phyloP scores from a whole-genome alignment of 2,113 vertebrate genomes.

The Vulpes lagopus region DNA sequence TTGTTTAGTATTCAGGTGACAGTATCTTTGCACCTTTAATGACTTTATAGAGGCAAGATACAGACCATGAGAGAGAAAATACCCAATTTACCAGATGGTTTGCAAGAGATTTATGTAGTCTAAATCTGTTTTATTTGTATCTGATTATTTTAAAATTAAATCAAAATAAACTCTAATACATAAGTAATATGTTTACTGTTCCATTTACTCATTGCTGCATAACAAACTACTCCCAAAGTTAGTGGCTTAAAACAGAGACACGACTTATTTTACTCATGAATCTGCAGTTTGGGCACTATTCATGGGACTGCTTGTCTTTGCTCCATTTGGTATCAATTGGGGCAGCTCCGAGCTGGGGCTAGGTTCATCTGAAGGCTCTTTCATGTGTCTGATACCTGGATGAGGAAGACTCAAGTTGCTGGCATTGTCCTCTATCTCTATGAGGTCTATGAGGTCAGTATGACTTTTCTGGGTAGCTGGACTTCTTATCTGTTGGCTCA shows the following conservation, averaged over 20 bases:
- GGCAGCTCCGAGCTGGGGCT: fast-evolving
- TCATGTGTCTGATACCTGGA: background rate
- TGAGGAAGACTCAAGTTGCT: no score
- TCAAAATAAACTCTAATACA: background rate
- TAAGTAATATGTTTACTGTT: background rate
- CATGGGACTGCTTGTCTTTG: fast-evolving
- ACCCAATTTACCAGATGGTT: background rate
- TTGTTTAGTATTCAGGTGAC: background rate
- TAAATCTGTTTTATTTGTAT: background rate
- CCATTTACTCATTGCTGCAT: background rate
- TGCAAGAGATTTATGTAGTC: background rate
- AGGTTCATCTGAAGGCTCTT: background rate
- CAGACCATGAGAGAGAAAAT: background rate
- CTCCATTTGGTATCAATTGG: background rate
- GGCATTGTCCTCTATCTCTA: background rate
- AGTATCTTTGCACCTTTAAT: background rate
- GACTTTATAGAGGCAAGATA: background rate
- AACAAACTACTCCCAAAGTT: background rate
- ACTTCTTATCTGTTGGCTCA: background rate
- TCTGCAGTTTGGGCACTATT: background rate
- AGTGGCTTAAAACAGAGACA: background rate
- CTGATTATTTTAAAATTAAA: background rate
- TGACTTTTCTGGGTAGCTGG: background rate
- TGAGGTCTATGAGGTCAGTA: no score
- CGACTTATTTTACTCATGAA: background rate